Evolutionary conservation across 2,888 invertebrate species (phyloP).

Genomic region (Chouioia cunea): DNA sequence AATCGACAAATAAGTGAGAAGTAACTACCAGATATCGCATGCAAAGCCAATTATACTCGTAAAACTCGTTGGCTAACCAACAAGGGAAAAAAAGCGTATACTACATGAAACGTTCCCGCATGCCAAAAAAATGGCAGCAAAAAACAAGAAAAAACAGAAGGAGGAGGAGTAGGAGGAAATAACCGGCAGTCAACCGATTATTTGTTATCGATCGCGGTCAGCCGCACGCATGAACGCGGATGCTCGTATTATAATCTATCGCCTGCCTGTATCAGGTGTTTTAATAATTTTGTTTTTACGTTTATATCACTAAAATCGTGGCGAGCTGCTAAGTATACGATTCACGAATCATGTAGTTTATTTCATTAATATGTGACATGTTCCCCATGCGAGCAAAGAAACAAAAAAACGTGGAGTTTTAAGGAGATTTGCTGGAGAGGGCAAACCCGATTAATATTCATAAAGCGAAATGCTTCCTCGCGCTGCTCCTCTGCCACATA

Average conservation of each 20-base stretch:
- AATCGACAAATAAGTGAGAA: too few relatives aligned
- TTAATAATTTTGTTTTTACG: too few relatives aligned
- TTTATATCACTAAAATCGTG: too few relatives aligned
- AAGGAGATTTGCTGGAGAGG: conserved; percentile 12
- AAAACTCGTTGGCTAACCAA: too few relatives aligned
- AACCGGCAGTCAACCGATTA: conserved; percentile 45
- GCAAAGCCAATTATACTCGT: too few relatives aligned
- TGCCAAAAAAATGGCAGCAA: neutral
- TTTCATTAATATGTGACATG: too few relatives aligned
- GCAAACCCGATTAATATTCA: conserved; percentile 41
- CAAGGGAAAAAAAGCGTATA: too few relatives aligned
- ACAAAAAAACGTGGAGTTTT: neutral
- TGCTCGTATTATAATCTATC: conserved; percentile 43
- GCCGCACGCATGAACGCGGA: conserved; percentile 50
- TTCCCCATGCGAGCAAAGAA: neutral
- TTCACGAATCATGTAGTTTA: too few relatives aligned
- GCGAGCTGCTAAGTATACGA: too few relatives aligned
- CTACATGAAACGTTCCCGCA: conserved; percentile 1
- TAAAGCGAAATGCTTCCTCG: conserved; percentile 29
- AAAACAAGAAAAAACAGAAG: conserved; percentile 6
- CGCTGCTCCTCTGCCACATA: conserved; percentile 28
- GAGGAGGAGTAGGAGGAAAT: neutral
- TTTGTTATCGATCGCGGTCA: conserved; percentile 58
- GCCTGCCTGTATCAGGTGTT: conserved; percentile 16
- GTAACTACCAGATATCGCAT: too few relatives aligned